These are phyloP conservation scores for Murina feae DNA, from an alignment of 2,113 vertebrate species.

Conservation along the genomic window DNA sequence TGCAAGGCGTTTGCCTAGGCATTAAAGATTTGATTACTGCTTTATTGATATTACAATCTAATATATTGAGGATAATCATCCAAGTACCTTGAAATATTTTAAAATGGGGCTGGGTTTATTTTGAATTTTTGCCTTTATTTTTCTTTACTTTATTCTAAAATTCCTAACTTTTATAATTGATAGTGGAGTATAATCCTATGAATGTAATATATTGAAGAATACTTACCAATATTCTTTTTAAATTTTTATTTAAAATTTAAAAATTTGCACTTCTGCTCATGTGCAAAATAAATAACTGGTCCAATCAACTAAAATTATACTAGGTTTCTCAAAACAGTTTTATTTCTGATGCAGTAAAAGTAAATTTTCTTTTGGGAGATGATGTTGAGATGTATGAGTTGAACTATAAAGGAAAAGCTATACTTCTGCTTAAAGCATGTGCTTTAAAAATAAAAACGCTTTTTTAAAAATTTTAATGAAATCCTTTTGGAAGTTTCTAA, in stretches of 20 bases:
- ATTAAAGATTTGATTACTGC: neutral
- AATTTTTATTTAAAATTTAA: slow-evolving; percentile 26
- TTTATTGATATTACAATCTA: slow-evolving; percentile 10
- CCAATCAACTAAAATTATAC: neutral
- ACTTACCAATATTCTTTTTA: neutral
- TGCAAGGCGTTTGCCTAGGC: neutral
- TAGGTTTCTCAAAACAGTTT: slow-evolving; percentile 18
- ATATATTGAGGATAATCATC: neutral
- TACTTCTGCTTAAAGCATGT: neutral
- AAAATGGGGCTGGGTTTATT: neutral
- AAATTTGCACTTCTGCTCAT: too few relatives aligned
- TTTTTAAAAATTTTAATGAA: slow-evolving; percentile 21
- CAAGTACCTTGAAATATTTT: slow-evolving; percentile 12
- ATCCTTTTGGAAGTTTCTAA: slow-evolving; percentile 29
- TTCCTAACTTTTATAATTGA: neutral
- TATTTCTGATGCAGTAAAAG: neutral
- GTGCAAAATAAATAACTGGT: slow-evolving; percentile 10
- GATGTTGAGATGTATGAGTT: neutral
- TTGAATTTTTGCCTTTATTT: neutral
- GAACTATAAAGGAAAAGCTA: slow-evolving; percentile 18
- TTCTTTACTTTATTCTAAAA: neutral
- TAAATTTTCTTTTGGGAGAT: neutral
- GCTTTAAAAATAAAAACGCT: neutral
- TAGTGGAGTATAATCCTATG: neutral
- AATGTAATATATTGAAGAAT: slow-evolving; percentile 28